A percentile compares a stretch with the other conserved stretches of the same genome.
Evolutionary conservation across 2,888 invertebrate species (phyloP).

Genomic region (Lasioglossum marginatum): DNA sequence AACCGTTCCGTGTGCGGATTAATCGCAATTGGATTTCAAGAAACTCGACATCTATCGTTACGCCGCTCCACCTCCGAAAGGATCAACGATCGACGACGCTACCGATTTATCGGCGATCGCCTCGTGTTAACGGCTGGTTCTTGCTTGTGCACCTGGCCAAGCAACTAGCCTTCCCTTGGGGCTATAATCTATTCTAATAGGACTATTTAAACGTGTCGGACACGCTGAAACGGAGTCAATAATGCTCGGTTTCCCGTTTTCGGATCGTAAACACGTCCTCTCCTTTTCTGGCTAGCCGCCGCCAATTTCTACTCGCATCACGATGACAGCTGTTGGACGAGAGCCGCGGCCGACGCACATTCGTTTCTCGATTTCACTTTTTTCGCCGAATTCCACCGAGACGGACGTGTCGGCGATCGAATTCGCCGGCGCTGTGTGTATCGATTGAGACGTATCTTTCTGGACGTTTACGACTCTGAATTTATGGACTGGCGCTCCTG

Average conservation of each 20-base stretch:
- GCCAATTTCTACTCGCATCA: neutral
- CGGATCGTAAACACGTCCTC: constrained; percentile 9
- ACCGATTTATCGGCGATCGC: neutral
- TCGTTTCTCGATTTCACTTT: constrained; percentile 49
- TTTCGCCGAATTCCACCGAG: constrained; percentile 44
- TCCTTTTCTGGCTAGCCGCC: neutral
- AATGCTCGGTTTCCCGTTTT: neutral
- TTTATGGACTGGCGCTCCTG: constrained; percentile 42
- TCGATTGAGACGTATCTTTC: constrained; percentile 58
- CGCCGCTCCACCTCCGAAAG: neutral
- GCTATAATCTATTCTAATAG: neutral
- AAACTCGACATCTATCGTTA: neutral
- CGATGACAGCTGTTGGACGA: constrained; percentile 1
- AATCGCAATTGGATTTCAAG: neutral
- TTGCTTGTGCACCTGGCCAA: neutral
- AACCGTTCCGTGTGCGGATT: neutral
- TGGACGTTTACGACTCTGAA: constrained; percentile 42
- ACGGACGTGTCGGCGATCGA: constrained; percentile 10
- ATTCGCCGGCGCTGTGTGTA: neutral
- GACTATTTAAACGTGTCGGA: neutral
- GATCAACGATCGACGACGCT: neutral
- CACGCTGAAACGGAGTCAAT: neutral
- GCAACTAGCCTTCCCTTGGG: neutral
- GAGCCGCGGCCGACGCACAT: neutral
- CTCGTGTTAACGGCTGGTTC: neutral